Percentiles rank a stretch among this genome's conserved stretches.
phyloP scores from a whole-genome alignment of 2,888 invertebrate species.

The Rhamphomyia laevipes region DNA sequence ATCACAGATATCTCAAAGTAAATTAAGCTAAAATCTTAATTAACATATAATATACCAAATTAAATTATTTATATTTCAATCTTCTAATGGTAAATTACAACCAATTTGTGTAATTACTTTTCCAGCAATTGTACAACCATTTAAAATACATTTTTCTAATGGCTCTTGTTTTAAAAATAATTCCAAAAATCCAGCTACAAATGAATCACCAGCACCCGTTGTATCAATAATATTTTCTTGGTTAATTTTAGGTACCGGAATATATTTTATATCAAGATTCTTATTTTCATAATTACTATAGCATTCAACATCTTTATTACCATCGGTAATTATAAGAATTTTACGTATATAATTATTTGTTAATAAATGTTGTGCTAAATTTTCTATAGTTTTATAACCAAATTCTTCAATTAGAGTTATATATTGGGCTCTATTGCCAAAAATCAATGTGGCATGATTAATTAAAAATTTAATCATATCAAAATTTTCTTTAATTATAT shows the following conservation, averaged over 20 bases:
- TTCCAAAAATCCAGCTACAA: conserved; percentile 46
- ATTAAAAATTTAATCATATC: conserved; percentile 37
- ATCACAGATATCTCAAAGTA: too few relatives aligned
- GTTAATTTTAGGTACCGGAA: conserved; percentile 34
- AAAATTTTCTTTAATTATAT: conserved; percentile 38
- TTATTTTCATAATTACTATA: conserved; percentile 27
- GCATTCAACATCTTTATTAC: conserved; percentile 43
- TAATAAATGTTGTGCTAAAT: conserved; percentile 18
- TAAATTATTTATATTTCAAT: neutral
- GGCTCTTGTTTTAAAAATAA: conserved; percentile 36
- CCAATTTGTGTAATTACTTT: conserved; percentile 41
- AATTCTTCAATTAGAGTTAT: conserved; percentile 32
- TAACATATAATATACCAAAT: neutral
- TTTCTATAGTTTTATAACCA: conserved; percentile 14
- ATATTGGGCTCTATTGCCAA: conserved; percentile 47
- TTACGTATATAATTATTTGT: conserved; percentile 18
- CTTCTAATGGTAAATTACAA: conserved; percentile 34
- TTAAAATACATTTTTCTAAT: conserved; percentile 36
- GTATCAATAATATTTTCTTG: conserved; percentile 40
- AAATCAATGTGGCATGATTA: conserved; percentile 40
- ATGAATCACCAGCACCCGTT: conserved; percentile 49
- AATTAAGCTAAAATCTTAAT: too few relatives aligned
- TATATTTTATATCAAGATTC: conserved; percentile 22
- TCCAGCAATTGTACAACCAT: conserved; percentile 37
- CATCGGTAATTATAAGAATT: conserved; percentile 52